These are phyloP conservation scores for Trichopria drosophilae DNA, from an alignment of 2,888 invertebrate species.

Conservation along the genomic window DNA sequence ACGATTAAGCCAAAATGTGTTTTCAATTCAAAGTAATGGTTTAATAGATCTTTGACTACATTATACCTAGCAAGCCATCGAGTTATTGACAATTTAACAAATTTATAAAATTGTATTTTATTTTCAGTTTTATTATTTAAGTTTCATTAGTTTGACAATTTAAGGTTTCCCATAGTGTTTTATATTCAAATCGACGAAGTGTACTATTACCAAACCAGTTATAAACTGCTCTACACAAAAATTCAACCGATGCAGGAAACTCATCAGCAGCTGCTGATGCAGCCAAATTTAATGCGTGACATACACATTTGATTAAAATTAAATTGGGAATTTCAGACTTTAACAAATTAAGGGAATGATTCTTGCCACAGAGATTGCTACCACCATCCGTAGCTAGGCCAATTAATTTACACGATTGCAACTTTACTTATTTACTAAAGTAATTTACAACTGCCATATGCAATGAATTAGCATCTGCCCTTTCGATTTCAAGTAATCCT, in stretches of 20 bases:
- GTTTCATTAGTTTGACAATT: too few relatives aligned
- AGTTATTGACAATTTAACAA: slow-evolving; percentile 29
- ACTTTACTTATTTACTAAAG: slow-evolving; percentile 10
- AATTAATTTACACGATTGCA: slow-evolving; percentile 30
- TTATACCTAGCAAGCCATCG: slow-evolving; percentile 30
- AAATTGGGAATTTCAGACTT: slow-evolving; percentile 33
- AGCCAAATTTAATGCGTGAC: slow-evolving; percentile 31
- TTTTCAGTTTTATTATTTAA: background rate
- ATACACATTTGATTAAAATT: slow-evolving; percentile 34
- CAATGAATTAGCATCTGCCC: slow-evolving; percentile 10
- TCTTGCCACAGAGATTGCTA: slow-evolving; percentile 35
- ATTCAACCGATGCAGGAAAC: slow-evolving; percentile 34
- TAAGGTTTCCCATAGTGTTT: slow-evolving; percentile 26
- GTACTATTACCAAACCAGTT: slow-evolving; percentile 35
- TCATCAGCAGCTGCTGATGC: slow-evolving; percentile 22
- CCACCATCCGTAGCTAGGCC: slow-evolving; percentile 41
- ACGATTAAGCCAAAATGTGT: slow-evolving; percentile 26
- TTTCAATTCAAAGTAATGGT: slow-evolving; percentile 31
- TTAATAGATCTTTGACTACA: slow-evolving; percentile 23
- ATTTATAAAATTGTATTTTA: slow-evolving; percentile 24
- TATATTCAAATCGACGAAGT: slow-evolving; percentile 30
- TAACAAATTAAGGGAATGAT: slow-evolving; percentile 36
- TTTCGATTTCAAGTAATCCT: slow-evolving; percentile 21
- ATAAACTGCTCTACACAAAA: slow-evolving; percentile 33
- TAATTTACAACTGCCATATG: background rate